Base-by-base conservation (phyloP, 1,140 invertebrate genomes). In the Coptotermes formosanus region DNA sequence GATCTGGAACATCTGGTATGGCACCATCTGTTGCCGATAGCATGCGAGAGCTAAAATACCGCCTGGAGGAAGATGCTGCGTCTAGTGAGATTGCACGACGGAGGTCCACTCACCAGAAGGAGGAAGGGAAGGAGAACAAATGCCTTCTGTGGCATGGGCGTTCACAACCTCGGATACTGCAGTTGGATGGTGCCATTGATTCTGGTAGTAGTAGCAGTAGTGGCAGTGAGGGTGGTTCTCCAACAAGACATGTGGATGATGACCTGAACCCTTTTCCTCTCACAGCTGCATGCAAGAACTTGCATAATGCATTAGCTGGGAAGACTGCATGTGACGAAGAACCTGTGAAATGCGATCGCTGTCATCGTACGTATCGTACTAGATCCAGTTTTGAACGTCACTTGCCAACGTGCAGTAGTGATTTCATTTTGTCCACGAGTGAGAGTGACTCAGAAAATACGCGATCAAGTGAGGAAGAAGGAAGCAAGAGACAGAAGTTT, bases 331-430 rank as follows among this genome's bases (percentile, higher is more conserved):
- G 84, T 16, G 88, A 90, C 38, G 95, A 95, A 88, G 94, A 93
- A 87, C 95, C 96, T 30, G 97, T 98, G 0, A 96, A 95, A 88
- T 98, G 97, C 91, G 94, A 95, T 87, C 93, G 95, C 85, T 99
- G 97, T 90, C 96, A 96, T 88, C 95, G 96, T 88, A 96, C 96
- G 7, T 99, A 98, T 90, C 93, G 97, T 89, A 98, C 97, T 21
- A 94, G 94, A 88, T 94, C 96, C 83, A 97, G 97, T 88, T 98
- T 96, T 89, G 94, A 96, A 88, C 93, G 96, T 48, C 97, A 99
- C 90, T 91, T 97, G 82, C 91, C 93, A 21, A 94, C 93, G 32
- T 98, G 97, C 90, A 89, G 86, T 86, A 87, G 86, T 84, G 95
- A 96, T 88, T 92, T 93, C 88, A 93, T 95, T 82, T 90, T 92